A percentile compares a stretch with the other conserved stretches of the same genome.
Conservation (phyloP, 1,140 invertebrate species). For the Magallana gigas region DNA sequence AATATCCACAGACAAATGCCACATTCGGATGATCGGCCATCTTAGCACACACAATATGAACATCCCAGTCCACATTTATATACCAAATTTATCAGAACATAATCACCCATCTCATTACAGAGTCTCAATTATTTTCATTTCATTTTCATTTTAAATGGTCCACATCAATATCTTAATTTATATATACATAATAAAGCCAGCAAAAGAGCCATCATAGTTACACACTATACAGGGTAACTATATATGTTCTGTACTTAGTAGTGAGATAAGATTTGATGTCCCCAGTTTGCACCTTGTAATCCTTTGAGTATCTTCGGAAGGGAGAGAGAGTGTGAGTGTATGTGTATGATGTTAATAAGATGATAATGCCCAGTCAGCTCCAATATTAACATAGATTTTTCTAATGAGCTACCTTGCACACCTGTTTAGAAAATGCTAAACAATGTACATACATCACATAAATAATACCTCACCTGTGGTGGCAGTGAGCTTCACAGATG, state of each 20-base stretch:
- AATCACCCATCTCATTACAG: not conserved
- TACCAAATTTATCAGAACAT: not conserved
- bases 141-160: constrained; percentile 32
- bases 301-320: not conserved
- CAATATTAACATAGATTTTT: constrained; percentile 9
- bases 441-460: constrained; percentile 33
- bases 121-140: constrained; percentile 7
- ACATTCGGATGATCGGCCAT: not conserved
- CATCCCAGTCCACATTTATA: not conserved
- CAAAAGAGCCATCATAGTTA: too few species aligned
- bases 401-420: constrained; percentile 11
- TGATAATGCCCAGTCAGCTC: not conserved
- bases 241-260: too few species aligned
- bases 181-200: not conserved
- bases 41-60: not conserved
- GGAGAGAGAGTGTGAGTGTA: not conserved
- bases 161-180: constrained; percentile 10
- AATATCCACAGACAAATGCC: too few species aligned
- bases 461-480: constrained; percentile 13
- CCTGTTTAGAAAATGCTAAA: constrained; percentile 38
- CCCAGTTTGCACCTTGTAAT: not conserved
- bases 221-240: too few species aligned
- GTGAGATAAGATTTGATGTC: not conserved
- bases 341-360: constrained; percentile 9
- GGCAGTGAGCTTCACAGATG: too few species aligned